These are phyloP conservation scores for Kryphioiulus occultus DNA, from an alignment of 2,888 invertebrate species.

Conservation along the genomic window DNA sequence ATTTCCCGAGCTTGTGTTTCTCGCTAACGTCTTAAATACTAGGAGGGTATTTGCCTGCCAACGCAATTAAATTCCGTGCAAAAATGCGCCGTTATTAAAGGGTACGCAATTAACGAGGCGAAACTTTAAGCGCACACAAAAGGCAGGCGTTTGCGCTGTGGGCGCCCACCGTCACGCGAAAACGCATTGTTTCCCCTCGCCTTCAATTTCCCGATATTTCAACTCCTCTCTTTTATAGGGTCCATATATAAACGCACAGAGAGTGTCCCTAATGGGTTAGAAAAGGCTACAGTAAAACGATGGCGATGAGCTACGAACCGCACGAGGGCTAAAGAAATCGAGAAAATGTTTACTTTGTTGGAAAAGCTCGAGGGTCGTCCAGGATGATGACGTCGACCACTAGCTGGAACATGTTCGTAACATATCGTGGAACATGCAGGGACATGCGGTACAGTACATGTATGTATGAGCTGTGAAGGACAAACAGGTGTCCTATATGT, in stretches of 20 bases:
- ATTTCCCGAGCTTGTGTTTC: neutral
- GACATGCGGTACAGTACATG: too few species aligned
- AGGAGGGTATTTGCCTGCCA: slow-evolving; percentile 14
- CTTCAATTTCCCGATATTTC: slow-evolving; percentile 4
- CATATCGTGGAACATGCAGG: too few species aligned
- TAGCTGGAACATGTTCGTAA: too few species aligned
- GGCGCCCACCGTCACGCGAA: neutral
- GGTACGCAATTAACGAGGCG: slow-evolving; percentile 8
- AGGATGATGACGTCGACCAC: neutral
- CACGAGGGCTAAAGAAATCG: neutral
- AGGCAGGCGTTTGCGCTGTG: neutral
- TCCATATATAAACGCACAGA: neutral
- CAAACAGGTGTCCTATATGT: too few species aligned
- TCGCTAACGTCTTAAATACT: neutral
- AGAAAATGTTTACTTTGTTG: neutral
- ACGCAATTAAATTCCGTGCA: neutral
- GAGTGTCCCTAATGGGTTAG: slow-evolving; percentile 23
- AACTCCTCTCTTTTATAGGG: slow-evolving; percentile 15
- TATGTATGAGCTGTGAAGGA: too few species aligned
- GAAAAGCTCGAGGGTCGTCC: neutral
- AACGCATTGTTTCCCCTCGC: slow-evolving; percentile 12
- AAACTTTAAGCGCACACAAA: neutral
- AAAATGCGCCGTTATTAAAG: neutral
- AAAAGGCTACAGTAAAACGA: slow-evolving; percentile 2
- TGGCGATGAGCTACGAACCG: slow-evolving; percentile 23